These are phyloP conservation scores for Amazona vittata DNA, from an alignment of 2,113 vertebrate genomes.

Conservation along the genomic window DNA sequence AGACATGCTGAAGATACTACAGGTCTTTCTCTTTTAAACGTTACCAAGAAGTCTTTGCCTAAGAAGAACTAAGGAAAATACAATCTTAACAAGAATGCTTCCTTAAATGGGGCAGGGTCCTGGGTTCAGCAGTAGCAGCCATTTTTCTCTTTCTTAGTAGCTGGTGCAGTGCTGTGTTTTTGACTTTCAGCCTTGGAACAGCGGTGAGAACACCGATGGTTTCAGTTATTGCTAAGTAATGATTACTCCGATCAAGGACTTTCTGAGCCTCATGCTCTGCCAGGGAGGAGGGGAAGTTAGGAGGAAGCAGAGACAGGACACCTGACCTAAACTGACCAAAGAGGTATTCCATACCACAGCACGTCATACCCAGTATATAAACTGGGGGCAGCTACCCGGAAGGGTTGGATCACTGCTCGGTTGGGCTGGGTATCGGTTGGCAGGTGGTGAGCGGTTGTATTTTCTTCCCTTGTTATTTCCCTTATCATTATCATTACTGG, in stretches of 20 bases:
- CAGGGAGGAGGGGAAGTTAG: too few species aligned
- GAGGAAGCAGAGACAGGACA: too few species aligned
- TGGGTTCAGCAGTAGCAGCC: background rate
- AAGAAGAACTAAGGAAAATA: background rate
- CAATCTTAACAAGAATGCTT: background rate
- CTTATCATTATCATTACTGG: background rate
- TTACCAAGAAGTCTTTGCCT: background rate
- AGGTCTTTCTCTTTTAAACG: background rate
- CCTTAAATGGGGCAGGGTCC: background rate
- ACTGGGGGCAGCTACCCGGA: too few species aligned
- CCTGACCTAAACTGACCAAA: too few species aligned
- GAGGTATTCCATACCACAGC: too few species aligned
- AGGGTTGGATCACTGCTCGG: too few species aligned
- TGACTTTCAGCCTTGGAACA: background rate
- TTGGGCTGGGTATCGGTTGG: too few species aligned
- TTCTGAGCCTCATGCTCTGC: too few species aligned
- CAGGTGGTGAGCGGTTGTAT: rapidly evolving
- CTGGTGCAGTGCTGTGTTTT: background rate
- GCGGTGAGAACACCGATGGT: too few species aligned
- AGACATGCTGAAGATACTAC: background rate
- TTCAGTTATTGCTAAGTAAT: too few species aligned
- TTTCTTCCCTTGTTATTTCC: background rate
- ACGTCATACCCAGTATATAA: too few species aligned
- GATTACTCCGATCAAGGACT: too few species aligned
- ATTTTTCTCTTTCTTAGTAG: background rate